Evolutionary conservation across 2,113 vertebrate species (phyloP), one percentile per base, ranked within the genome.

Genomic region (Murina feae): DNA sequence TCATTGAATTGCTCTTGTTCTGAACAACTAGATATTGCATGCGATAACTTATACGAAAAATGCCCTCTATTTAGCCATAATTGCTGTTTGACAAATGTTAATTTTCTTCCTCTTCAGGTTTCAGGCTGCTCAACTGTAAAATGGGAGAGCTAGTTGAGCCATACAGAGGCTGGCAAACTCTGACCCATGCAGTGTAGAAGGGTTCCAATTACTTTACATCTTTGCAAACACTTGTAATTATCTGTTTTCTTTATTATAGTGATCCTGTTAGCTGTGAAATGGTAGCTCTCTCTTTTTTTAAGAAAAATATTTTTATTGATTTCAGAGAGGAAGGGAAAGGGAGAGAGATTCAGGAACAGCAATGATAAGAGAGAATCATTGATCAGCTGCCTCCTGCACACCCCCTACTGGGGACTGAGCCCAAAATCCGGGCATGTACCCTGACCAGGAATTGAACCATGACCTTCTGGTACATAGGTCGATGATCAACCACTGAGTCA

Each of bases 1-100:
- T 44, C 55, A 69, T 79, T 65, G 58, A 82, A 74, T 81, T 60
- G 17, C n/a, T 95, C 91, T 93, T 92, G 69, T 94, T 85, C 23
- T 53, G 74, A 94, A 78, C 47, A 86, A 58, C 44, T 32, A 53
- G 72, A 32, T 87, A 37, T 16, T 87, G 42, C 23, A 25, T 51
- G 12, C 42, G 37, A 60, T 94, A 30, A 81, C 65, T 69, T 53
- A 25, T 58, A 44, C 8, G 35, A 49, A 82, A 82, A 90, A 88
- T 66, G 20, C 42, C 47, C 39, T 74, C 28, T 84, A 25, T 63
- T 81, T 76, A 80, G 37, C 30, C 28, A 39, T 35, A 84, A 44
- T 71, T 69, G 42, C 49, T 79, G 5, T 68, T 94, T 25, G 86
- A 30, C 53, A 86, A 60, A 71, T 42, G 71, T 60, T 90, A 37